Evolutionary conservation across 2,113 vertebrate species (phyloP).

Genomic region (Siniperca knerii): DNA sequence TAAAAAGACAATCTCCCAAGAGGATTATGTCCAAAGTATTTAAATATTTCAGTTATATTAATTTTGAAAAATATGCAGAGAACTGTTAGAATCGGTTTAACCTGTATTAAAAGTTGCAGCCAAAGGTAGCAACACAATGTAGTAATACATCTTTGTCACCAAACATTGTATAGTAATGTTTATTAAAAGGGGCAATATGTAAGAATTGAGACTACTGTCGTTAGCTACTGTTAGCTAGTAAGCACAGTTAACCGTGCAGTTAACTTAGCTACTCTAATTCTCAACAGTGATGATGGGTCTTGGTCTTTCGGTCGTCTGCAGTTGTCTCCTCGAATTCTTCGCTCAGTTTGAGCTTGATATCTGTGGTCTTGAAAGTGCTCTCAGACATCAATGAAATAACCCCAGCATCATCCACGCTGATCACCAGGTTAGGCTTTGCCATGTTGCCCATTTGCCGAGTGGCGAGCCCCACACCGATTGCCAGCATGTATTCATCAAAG

Average conservation of each 20-base stretch:
- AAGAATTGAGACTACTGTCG: too few species aligned
- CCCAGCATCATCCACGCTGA: conserved; percentile 87
- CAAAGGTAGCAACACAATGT: not conserved
- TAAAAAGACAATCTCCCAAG: not conserved
- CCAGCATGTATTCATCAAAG: conserved; percentile 93
- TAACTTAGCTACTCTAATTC: conserved; percentile 11
- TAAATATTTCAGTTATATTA: not conserved
- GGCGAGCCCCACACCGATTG: conserved; percentile 88
- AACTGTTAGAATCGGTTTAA: not conserved
- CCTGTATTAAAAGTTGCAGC: not conserved
- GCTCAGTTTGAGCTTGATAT: conserved; percentile 88
- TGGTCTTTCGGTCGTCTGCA: conserved; percentile 89
- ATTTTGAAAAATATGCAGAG: not conserved
- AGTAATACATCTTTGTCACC: not conserved
- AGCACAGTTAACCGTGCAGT: too few species aligned
- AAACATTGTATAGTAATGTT: not conserved
- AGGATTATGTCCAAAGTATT: not conserved
- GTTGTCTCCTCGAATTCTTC: conserved; percentile 92
- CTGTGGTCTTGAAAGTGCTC: conserved; percentile 89
- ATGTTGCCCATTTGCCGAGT: conserved; percentile 88
- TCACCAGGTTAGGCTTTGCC: conserved; percentile 86
- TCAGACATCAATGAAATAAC: conserved; percentile 87
- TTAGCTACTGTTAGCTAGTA: too few species aligned
- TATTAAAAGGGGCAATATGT: not conserved
- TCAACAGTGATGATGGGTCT: conserved; percentile 85